Conservation (phyloP, 2,888 invertebrate genomes). For the Aromia moschata region DNA sequence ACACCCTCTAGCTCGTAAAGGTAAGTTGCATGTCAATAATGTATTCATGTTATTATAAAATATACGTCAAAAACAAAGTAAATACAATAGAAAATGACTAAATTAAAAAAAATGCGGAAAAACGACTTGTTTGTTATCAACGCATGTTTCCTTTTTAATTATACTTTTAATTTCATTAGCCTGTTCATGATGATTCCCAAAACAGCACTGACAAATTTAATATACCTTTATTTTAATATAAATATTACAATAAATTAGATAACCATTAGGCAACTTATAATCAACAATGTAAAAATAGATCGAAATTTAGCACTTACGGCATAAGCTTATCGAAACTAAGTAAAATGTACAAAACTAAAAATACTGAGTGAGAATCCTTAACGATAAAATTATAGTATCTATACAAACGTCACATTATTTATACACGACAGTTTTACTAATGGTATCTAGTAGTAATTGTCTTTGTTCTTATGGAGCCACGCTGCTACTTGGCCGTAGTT, state of each 20-base stretch:
- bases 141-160: too few species aligned
- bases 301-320: conserved; percentile 13
- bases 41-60: too few species aligned
- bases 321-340: conserved; percentile 13
- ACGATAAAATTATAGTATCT: conserved; percentile 8
- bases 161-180: too few species aligned
- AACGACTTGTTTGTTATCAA: too few species aligned
- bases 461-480: conserved; percentile 54
- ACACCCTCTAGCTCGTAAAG: too few species aligned
- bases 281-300: conserved; percentile 21
- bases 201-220: too few species aligned
- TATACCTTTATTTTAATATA: conserved; percentile 19
- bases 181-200: too few species aligned
- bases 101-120: too few species aligned
- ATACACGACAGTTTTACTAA: not conserved
- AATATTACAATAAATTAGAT: conserved; percentile 24
- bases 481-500: conserved; percentile 62
- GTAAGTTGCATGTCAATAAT: too few species aligned
- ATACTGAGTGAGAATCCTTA: conserved; percentile 21
- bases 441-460: conserved; percentile 42
- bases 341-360: conserved; percentile 24
- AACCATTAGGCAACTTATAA: conserved; percentile 19
- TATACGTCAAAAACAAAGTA: too few species aligned
- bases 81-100: too few species aligned
- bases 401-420: conserved; percentile 1